Evolutionary conservation across 1,140 invertebrate species (phyloP), one percentile per base, ranked within the genome.

Genomic region (Pseudomyrmex gracilis): DNA sequence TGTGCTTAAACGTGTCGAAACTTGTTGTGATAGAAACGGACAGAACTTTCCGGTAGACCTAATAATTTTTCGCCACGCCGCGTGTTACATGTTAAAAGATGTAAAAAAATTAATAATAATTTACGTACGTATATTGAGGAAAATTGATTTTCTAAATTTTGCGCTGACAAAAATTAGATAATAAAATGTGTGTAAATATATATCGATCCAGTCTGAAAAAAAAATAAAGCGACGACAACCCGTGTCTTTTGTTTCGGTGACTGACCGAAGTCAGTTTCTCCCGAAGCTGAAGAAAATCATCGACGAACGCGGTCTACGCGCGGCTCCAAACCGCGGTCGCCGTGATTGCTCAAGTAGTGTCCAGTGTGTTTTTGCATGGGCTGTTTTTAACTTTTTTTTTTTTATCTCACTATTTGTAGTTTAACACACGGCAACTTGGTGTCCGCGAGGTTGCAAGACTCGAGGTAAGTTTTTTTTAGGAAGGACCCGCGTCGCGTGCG

Each of bases 401-500:
- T 91, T 90, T 91, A 73, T 91, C 90, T 91, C 90, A 89, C 85
- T 92, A 91, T 92, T 92, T 93, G 87, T 92, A 92, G 91, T 92
- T 90, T 86, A 92, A 92, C 90, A 89, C 83, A 91, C 85, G 91
- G 90, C 88, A 91, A 89, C 64, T 90, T 89, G 90, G 85, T 86
- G 87, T 82, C 86, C 87, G 84, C 87, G 90, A 93, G 85, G 85
- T 91, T 90, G 86, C 89, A 84, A 92, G 88, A 87, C 83, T 89
- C 80, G 90, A 93, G 91, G 92, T 93, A 93, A 93, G 92, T 93
- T 92, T 90, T 90, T 90, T n/a, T n/a, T n/a, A n/a, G 89, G 89
- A 82, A 88, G 89, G 85, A 73, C 82, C 34, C 53, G 71, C 63
- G 66, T 76, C 47, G 34, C 34, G 34, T 34, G 34, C 34, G 34